Evolutionary conservation across 2,113 vertebrate genomes (phyloP).

Genomic region (Quiscalus mexicanus): DNA sequence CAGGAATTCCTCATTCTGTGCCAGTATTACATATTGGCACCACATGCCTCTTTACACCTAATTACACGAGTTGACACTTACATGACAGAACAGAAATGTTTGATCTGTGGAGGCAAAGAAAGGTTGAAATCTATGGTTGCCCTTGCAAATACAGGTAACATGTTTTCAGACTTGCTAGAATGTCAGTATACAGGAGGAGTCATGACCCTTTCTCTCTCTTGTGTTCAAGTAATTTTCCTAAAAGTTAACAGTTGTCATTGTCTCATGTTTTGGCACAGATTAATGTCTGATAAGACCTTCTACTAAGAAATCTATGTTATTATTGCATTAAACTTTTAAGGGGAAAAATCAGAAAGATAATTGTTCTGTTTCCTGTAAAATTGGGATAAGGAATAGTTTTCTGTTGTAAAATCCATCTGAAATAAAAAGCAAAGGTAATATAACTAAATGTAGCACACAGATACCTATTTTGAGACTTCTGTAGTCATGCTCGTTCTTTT

Average conservation of each 20-base stretch:
- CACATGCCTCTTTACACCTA: conserved; percentile 39
- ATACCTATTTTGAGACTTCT: background rate
- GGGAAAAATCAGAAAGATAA: background rate
- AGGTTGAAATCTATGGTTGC: background rate
- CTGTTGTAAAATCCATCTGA: background rate
- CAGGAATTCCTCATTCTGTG: background rate
- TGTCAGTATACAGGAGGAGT: background rate
- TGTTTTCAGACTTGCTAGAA: background rate
- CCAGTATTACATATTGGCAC: conserved; percentile 22
- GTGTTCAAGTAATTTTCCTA: background rate
- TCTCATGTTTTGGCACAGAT: background rate
- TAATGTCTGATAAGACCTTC: background rate
- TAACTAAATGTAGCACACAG: background rate
- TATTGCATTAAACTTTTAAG: background rate
- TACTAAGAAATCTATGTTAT: background rate
- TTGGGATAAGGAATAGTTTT: background rate
- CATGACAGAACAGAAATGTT: background rate
- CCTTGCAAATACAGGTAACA: background rate
- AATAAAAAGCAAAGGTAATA: background rate
- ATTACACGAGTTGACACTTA: conserved; percentile 41
- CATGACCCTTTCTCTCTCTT: background rate
- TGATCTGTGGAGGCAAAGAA: background rate
- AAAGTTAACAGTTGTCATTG: background rate
- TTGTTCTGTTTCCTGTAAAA: background rate
- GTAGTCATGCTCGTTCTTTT: background rate